Percentiles rank a stretch among this genome's conserved stretches.
These are phyloP conservation scores for Rhagoletis zephyria DNA, from an alignment of 1,140 invertebrate genomes.

Conservation along the genomic window DNA sequence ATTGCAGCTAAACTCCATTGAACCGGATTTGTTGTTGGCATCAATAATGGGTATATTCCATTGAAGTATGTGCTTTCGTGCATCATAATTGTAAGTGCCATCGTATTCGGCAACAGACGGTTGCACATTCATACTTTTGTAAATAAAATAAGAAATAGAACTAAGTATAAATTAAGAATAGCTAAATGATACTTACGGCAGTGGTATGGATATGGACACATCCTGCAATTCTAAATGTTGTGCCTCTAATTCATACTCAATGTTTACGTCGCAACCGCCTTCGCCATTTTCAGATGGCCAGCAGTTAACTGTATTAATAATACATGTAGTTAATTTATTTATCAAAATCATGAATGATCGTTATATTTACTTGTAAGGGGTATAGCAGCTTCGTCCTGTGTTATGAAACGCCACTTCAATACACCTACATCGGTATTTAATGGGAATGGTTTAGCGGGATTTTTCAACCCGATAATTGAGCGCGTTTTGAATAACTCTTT, in stretches of 20 bases:
- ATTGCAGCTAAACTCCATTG: conserved; percentile 90
- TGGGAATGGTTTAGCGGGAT: conserved; percentile 94
- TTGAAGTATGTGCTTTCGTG: conserved; percentile 84
- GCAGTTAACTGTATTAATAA: conserved; percentile 88
- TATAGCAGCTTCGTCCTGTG: conserved; percentile 85
- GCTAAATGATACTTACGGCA: conserved; percentile 82
- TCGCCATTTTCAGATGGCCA: conserved; percentile 97
- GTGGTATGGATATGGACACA: conserved; percentile 92
- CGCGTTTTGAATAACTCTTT: conserved; percentile 93
- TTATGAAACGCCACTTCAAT: conserved; percentile 94
- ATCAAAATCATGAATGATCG: background rate
- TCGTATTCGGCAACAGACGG: conserved; percentile 93
- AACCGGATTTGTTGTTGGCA: conserved; percentile 87
- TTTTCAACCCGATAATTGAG: conserved; percentile 89
- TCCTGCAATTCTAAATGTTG: conserved; percentile 89
- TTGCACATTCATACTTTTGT: conserved; percentile 79
- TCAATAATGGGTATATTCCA: conserved; percentile 95
- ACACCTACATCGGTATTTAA: conserved; percentile 96
- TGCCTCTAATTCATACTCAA: conserved; percentile 96
- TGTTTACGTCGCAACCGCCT: conserved; percentile 96
- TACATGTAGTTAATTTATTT: conserved; percentile 39
- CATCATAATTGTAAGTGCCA: conserved; percentile 91
- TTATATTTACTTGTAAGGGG: conserved; percentile 84
- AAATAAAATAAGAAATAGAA: background rate
- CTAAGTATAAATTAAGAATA: background rate